These are phyloP conservation scores for Craterocephalus amniculus DNA, from an alignment of 2,797 vertebrate species.

Conservation along the genomic window DNA sequence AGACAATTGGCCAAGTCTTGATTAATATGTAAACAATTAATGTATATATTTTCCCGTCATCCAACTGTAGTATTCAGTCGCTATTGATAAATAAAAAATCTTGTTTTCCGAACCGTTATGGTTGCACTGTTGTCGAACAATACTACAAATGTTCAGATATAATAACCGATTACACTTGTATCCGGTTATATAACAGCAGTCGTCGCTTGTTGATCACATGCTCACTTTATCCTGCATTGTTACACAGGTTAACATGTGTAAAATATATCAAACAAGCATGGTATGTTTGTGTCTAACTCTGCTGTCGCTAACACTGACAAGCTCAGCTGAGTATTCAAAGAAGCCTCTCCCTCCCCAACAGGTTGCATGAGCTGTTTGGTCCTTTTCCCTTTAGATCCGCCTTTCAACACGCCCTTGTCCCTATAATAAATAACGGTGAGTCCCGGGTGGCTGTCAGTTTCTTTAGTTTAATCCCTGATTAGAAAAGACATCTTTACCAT, in stretches of 20 bases:
- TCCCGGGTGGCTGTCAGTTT: slow-evolving; percentile 36
- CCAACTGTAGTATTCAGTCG: neutral
- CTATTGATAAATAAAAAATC: neutral
- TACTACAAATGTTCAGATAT: neutral
- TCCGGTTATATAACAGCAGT: neutral
- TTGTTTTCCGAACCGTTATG: too few relatives aligned
- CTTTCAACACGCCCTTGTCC: slow-evolving; percentile 77
- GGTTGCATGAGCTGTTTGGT: slow-evolving; percentile 73
- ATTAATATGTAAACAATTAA: too few relatives aligned
- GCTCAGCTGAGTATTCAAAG: slow-evolving; percentile 17
- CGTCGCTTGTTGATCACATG: neutral
- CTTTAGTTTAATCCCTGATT: neutral
- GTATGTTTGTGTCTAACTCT: neutral
- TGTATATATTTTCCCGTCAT: neutral
- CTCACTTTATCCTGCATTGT: neutral
- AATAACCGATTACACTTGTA: neutral
- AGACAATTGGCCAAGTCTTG: accelerated
- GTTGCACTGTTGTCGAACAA: neutral
- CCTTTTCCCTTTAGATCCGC: slow-evolving; percentile 69
- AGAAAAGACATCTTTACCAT: slow-evolving; percentile 4
- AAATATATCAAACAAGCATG: neutral
- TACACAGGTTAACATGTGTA: neutral
- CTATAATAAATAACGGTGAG: slow-evolving; percentile 78
- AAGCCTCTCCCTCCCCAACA: slow-evolving; percentile 49
- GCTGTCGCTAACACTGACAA: neutral